phyloP scores from a whole-genome alignment of 2,113 vertebrate genomes.

The Notechis scutatus region DNA sequence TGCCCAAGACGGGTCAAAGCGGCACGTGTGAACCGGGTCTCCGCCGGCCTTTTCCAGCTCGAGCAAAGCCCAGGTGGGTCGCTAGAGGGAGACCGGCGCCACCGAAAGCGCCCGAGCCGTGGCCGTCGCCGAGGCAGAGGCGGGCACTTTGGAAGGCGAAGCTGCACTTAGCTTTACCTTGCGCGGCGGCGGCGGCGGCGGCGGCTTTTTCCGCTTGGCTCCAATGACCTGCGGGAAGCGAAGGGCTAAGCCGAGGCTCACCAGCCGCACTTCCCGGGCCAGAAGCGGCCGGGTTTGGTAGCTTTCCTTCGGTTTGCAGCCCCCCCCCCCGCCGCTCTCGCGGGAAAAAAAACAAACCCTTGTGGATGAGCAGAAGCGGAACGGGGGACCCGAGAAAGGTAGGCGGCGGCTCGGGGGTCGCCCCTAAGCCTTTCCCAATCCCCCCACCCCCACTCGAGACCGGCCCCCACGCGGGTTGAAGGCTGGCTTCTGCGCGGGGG shows the following conservation, averaged over 20 bases:
- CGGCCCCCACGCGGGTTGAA: not conserved
- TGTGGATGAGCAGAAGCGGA: not conserved
- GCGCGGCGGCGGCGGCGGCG: not conserved
- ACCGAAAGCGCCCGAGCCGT: not conserved
- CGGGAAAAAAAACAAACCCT: not conserved
- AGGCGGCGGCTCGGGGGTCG: not conserved
- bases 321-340: no score
- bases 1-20: no score
- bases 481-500: not conserved
- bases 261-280: not conserved
- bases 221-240: not conserved
- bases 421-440: not conserved
- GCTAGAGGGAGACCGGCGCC: not conserved
- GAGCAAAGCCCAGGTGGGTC: not conserved
- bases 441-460: not conserved
- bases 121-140: not conserved
- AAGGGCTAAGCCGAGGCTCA: not conserved
- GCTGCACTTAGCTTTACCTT: not conserved
- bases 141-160: conserved; percentile 22
- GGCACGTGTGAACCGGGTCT: not conserved
- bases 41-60: not conserved
- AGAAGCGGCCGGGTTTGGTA: not conserved
- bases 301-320: not conserved
- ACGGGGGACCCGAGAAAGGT: not conserved
- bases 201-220: not conserved